These are phyloP conservation scores for Barnardius zonarius DNA, from an alignment of 2,113 vertebrate species.

Conservation along the genomic window DNA sequence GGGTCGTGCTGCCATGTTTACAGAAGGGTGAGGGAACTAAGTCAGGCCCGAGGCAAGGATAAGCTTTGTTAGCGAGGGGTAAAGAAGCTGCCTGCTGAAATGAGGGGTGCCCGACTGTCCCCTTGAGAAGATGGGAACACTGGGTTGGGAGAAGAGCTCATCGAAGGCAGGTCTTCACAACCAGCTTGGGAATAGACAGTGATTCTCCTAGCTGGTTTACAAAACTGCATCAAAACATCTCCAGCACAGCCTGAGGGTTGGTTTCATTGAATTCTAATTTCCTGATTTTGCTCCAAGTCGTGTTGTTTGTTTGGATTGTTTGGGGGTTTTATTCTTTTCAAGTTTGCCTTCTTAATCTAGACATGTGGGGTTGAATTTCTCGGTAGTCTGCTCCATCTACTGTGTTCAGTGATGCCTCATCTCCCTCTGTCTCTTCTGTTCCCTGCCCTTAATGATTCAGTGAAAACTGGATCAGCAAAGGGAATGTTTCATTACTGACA, in stretches of 20 bases:
- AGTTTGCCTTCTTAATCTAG: not conserved
- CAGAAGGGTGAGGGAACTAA: not conserved
- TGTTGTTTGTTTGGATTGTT: not conserved
- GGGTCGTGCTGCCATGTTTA: not conserved
- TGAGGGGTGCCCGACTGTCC: not conserved
- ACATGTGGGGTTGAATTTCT: not conserved
- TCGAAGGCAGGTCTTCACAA: not conserved
- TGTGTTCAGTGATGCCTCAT: not conserved
- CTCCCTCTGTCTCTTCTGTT: not conserved
- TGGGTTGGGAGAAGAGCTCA: not conserved
- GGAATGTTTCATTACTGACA: not conserved
- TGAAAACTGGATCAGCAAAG: slow-evolving; percentile 8
- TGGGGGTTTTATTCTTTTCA: not conserved
- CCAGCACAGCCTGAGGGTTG: not conserved
- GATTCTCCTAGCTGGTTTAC: not conserved
- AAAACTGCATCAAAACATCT: not conserved
- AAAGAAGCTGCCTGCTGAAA: not conserved
- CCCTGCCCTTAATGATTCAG: not conserved
- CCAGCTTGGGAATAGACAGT: not conserved
- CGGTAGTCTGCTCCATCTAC: not conserved
- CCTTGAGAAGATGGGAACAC: not conserved
- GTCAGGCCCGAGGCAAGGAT: not conserved
- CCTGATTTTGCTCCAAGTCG: not conserved
- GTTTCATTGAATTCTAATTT: not conserved
- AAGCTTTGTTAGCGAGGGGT: not conserved